Evolutionary conservation across 35 echinoderm and acorn worm genomes (phyloP).

Genomic region (Strongylocentrotus purpuratus): DNA sequence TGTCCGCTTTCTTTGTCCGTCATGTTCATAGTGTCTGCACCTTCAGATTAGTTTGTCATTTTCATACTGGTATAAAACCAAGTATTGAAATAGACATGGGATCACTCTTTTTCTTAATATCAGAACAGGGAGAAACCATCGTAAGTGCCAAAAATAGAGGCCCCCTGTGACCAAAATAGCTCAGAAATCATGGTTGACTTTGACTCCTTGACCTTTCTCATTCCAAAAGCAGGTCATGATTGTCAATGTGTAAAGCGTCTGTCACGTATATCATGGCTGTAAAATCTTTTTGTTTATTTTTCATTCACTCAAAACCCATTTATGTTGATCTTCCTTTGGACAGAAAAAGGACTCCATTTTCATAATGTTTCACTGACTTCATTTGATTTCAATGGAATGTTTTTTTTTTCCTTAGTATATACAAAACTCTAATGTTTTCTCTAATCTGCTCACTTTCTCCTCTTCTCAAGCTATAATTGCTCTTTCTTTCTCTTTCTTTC

Average conservation of each 20-base stretch:
- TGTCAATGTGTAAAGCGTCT: too few relatives aligned
- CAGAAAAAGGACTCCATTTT: background rate
- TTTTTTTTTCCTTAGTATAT: too few relatives aligned
- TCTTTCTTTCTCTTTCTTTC: too few relatives aligned
- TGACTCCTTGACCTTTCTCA: background rate
- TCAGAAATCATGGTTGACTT: background rate
- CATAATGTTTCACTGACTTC: background rate
- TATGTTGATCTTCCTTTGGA: background rate
- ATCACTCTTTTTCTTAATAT: background rate
- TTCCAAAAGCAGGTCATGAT: background rate
- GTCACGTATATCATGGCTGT: background rate
- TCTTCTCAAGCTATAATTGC: too few relatives aligned
- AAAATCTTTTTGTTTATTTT: background rate
- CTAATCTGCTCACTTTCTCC: too few relatives aligned
- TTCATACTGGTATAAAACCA: too few relatives aligned
- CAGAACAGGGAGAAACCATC: background rate
- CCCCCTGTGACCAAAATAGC: background rate
- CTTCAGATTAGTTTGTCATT: too few relatives aligned
- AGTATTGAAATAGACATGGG: background rate
- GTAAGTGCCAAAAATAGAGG: background rate
- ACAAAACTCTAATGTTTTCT: too few relatives aligned
- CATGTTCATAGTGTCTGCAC: too few relatives aligned
- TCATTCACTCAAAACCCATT: background rate
- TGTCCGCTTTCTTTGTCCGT: too few relatives aligned
- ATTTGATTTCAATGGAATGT: background rate